Evolutionary conservation across 1,140 invertebrate species (phyloP), one percentile per base, ranked within the genome.

Genomic region (Himalopsyche phryganea): DNA sequence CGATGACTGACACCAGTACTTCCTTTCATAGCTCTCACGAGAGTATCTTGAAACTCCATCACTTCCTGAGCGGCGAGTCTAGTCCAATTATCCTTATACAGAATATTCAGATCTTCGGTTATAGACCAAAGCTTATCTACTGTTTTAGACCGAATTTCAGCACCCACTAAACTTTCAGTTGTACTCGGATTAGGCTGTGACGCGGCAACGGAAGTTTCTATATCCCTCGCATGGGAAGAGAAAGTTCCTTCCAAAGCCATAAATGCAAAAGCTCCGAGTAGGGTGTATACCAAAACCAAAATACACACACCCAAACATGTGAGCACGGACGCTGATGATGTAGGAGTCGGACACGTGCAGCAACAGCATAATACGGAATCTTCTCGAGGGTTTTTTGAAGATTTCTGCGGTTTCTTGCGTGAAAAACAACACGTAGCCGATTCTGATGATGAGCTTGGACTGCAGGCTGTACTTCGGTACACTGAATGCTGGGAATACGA

Each of bases 41-140:
- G 51, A n/a, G 77, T 74, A 57, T 76, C 75, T 72, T 95, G 91
- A 70, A 96, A 96, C 49, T 88, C 83, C 69, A 91, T 82, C 53
- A 96, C 85, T 71, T 96, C 91, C 60, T 88, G 83, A 23, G 89
- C 83, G 15, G 90, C 86, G 56, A 94, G 67, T 54, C 87, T 82
- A 1, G 93, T 96, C 94, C 93, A 97, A 73, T 97, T 96, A 64
- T 94, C 91, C 66, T 92, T 90, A 71, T 96, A 95, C 10, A 97
- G 76, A 60, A 96, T 94, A 69, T 96, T 96, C 11, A 97, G 81
- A 68, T 92, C 88, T 72, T 95, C 91, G 0, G 94, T 96, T 61
- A 96, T 93, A 42, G 90, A 90, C 94, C 94, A 97, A 20, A 96
- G 76, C 14, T 85, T 83, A 69, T 89, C 88, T 0, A 92, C 89